These are phyloP conservation scores for Caenorhabditis panamensis DNA, from an alignment of 2,888 invertebrate genomes.

Conservation along the genomic window DNA sequence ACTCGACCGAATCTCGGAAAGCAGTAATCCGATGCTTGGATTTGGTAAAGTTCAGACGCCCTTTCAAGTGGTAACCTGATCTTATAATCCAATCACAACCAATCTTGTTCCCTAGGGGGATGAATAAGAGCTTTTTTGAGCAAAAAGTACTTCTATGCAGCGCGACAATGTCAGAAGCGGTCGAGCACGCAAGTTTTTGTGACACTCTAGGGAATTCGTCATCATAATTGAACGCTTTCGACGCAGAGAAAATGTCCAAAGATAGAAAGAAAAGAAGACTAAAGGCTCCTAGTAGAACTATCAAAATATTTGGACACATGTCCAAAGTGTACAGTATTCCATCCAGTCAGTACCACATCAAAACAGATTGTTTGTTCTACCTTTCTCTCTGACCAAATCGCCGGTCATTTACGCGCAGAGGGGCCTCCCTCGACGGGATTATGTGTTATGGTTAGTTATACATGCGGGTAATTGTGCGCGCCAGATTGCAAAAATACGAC, in stretches of 20 bases:
- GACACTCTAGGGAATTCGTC: constrained; percentile 61
- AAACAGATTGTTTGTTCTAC: constrained; percentile 16
- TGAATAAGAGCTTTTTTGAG: not conserved
- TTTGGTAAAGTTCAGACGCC: not conserved
- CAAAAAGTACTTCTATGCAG: constrained; percentile 1
- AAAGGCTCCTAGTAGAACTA: not conserved
- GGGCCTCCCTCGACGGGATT: constrained; percentile 13
- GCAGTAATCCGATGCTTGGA: not conserved
- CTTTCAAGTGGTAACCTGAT: constrained; percentile 4
- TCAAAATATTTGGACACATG: constrained; percentile 18
- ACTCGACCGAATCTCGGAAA: not conserved
- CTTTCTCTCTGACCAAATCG: not conserved
- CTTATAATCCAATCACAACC: constrained; percentile 12
- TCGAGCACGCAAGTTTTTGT: constrained; percentile 33
- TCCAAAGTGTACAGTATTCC: constrained; percentile 19
- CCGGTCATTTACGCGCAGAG: constrained; percentile 32
- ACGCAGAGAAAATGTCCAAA: not conserved
- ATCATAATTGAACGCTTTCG: constrained; percentile 57
- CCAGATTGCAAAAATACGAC: constrained; percentile 51
- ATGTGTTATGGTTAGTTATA: constrained; percentile 34
- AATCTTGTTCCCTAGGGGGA: not conserved
- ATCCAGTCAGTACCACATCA: constrained; percentile 1
- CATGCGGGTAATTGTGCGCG: constrained; percentile 38
- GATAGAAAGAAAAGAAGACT: not conserved
- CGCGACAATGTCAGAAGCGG: constrained; percentile 7